Conservation (phyloP, 2,797 vertebrate species). For the Sciurus carolinensis region DNA sequence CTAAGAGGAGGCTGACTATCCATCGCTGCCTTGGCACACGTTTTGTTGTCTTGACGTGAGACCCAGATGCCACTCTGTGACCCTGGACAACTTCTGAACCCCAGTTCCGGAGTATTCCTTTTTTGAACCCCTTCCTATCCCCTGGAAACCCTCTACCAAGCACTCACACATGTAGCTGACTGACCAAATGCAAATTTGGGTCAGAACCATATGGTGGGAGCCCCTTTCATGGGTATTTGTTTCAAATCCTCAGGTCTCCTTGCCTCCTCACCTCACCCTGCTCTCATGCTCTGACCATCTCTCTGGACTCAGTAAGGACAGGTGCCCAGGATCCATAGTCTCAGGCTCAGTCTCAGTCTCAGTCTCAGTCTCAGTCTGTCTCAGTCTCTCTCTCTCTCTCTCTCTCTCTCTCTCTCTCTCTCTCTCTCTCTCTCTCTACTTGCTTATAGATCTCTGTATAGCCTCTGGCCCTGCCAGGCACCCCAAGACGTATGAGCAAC, state of each 20-base stretch:
- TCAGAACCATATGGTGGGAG: neutral
- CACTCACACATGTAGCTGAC: too few relatives aligned
- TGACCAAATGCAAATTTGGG: neutral
- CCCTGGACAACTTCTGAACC: neutral
- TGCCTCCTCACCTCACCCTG: neutral
- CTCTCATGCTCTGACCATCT: neutral
- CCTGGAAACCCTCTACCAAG: neutral
- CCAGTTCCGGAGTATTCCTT: neutral
- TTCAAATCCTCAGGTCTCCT: too few relatives aligned
- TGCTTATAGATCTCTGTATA: fast-evolving
- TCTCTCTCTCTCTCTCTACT: too few relatives aligned
- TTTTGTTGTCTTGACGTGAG: neutral
- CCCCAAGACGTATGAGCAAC: neutral
- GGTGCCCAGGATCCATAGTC: too few relatives aligned
- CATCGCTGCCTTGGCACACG: neutral
- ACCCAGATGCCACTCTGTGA: neutral
- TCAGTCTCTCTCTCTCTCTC: too few relatives aligned
- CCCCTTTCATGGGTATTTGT: too few relatives aligned
- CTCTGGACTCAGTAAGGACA: neutral
- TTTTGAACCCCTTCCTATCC: neutral
- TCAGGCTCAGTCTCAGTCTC: too few relatives aligned
- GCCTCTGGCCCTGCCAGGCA: neutral
- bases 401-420: too few relatives aligned
- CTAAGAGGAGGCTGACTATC: too few relatives aligned
- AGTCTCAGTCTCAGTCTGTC: too few relatives aligned